These are phyloP conservation scores for Brenthis daphne DNA, from an alignment of 2,888 invertebrate genomes.

Conservation along the genomic window DNA sequence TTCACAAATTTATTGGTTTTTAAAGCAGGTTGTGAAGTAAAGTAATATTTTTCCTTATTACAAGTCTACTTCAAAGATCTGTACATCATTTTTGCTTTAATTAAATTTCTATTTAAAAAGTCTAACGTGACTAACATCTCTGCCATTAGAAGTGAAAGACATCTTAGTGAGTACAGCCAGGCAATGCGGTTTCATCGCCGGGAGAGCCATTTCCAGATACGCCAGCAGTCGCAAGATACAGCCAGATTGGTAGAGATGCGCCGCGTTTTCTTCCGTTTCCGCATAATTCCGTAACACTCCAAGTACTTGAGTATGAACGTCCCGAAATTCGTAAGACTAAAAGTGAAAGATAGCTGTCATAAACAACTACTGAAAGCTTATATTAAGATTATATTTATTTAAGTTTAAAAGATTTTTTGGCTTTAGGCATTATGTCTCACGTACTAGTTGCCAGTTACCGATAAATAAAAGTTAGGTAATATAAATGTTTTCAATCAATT, in stretches of 20 bases:
- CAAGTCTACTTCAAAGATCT: too few relatives aligned
- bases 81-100: too few relatives aligned
- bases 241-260: slow-evolving; percentile 68
- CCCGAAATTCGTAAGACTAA: slow-evolving; percentile 74
- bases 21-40: not conserved
- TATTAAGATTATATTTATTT: too few relatives aligned
- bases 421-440: too few relatives aligned
- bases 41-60: not conserved
- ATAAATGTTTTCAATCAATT: too few relatives aligned
- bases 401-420: too few relatives aligned
- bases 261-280: slow-evolving; percentile 69
- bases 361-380: too few relatives aligned
- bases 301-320: slow-evolving; percentile 68
- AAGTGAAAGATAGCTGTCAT: not conserved
- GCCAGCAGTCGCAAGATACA: slow-evolving; percentile 68
- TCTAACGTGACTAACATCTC: slow-evolving; percentile 57
- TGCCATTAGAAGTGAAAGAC: slow-evolving; percentile 67
- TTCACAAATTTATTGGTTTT: not conserved
- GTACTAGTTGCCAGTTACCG: too few relatives aligned
- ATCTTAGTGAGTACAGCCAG: slow-evolving; percentile 72
- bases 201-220: slow-evolving; percentile 72
- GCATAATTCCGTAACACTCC: slow-evolving; percentile 69
- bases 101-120: not conserved
- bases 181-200: slow-evolving; percentile 72
- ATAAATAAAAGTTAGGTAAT: too few relatives aligned